phyloP scores from a whole-genome alignment of 1,140 invertebrate genomes.

The Latrodectus geometricus region DNA sequence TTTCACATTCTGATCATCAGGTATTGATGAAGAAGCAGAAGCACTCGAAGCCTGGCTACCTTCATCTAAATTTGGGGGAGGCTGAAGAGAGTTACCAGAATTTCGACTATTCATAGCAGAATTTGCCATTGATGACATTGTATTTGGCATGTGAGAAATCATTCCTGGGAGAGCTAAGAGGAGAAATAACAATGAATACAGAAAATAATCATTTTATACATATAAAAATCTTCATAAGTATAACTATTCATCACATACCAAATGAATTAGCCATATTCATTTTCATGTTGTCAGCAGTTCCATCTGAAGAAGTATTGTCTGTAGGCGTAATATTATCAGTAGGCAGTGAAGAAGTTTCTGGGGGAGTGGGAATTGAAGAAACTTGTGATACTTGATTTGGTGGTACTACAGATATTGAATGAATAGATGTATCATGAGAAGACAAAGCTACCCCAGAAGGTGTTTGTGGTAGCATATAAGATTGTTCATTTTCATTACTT shows the following conservation, averaged over 20 bases:
- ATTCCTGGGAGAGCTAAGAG: constrained; percentile 27
- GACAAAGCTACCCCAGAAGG: constrained; percentile 11
- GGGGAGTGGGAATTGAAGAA: constrained; percentile 58
- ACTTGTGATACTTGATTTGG: constrained; percentile 36
- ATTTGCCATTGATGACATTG: constrained; percentile 34
- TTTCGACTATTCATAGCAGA: constrained; percentile 5
- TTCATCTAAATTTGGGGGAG: constrained; percentile 65
- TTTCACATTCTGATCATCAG: constrained; percentile 63
- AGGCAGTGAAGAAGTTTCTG: constrained; percentile 51
- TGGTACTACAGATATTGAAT: constrained; percentile 12
- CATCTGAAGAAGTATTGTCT: constrained; percentile 29
- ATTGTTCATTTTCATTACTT: constrained; percentile 33
- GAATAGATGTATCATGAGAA: constrained; percentile 25
- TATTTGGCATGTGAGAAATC: constrained; percentile 28
- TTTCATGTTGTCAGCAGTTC: constrained; percentile 37
- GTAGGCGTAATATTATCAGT: constrained; percentile 14
- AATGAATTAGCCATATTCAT: constrained; percentile 51
- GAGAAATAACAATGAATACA: not conserved
- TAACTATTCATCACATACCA: constrained; percentile 34
- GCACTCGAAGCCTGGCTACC: constrained; percentile 65
- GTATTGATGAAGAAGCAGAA: constrained; percentile 64
- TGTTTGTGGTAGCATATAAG: constrained; percentile 36
- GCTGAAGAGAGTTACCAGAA: constrained; percentile 51
- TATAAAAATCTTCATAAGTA: not conserved
- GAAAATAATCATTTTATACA: not conserved